phyloP scores from a whole-genome alignment of 2,888 invertebrate species.

The Caenorhabditis plicata region DNA sequence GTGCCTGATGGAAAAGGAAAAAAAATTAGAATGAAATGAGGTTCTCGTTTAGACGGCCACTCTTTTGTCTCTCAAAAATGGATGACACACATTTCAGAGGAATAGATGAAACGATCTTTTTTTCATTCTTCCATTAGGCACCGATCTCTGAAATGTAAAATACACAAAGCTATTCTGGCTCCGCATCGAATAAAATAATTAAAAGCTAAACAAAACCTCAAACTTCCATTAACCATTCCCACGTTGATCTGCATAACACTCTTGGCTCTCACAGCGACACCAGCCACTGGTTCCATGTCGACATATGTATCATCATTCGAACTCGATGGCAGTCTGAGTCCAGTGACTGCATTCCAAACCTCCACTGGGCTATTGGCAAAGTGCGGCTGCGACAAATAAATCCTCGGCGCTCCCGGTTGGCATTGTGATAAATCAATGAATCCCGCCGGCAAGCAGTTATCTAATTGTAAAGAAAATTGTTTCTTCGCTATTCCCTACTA shows the following conservation, averaged over 20 bases:
- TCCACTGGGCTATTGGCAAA: constrained; percentile 54
- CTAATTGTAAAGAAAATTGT: constrained; percentile 15
- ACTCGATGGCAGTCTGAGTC: constrained; percentile 40
- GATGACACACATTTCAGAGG: too few relatives aligned
- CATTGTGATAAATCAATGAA: constrained; percentile 59
- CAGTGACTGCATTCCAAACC: constrained; percentile 48
- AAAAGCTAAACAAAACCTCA: constrained; percentile 36
- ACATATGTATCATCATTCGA: constrained; percentile 52
- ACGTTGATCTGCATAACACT: constrained; percentile 60
- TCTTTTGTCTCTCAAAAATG: too few relatives aligned
- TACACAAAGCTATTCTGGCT: too few relatives aligned
- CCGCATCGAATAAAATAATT: too few relatives aligned
- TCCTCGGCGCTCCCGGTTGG: constrained; percentile 54
- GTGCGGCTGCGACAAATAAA: constrained; percentile 59
- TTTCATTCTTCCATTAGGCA: too few relatives aligned
- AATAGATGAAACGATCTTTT: too few relatives aligned
- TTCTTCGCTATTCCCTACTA: background rate
- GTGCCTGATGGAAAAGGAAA: too few relatives aligned
- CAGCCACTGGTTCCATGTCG: constrained; percentile 58
- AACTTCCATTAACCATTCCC: constrained; percentile 55
- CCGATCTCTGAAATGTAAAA: too few relatives aligned
- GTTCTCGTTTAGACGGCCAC: too few relatives aligned
- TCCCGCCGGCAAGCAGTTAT: constrained; percentile 56
- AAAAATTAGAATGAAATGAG: too few relatives aligned
- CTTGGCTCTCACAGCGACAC: constrained; percentile 54